Conservation (phyloP, 1,140 invertebrate genomes). For the Pseudoatta argentina region DNA sequence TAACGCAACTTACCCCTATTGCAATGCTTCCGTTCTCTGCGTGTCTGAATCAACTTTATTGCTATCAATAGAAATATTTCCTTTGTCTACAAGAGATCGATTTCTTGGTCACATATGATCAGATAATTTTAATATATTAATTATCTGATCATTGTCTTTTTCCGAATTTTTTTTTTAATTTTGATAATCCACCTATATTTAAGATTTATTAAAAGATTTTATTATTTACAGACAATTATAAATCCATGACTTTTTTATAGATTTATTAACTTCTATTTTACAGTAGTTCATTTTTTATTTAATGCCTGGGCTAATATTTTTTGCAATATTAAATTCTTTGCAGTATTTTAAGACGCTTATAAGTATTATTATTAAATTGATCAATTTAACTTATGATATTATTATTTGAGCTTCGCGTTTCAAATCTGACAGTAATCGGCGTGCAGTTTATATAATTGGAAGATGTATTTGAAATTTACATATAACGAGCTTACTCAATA, state of each 20-base stretch:
- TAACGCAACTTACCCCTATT: constrained; percentile 14
- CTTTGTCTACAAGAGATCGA: background rate
- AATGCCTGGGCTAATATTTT: too few species aligned
- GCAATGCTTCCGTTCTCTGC: background rate
- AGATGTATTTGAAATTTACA: too few species aligned
- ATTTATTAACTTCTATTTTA: background rate
- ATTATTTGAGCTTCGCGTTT: too few species aligned
- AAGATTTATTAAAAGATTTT: constrained; percentile 6
- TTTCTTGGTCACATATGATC: background rate
- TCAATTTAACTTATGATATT: too few species aligned
- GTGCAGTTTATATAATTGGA: too few species aligned
- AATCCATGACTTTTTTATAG: background rate
- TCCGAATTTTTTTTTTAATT: background rate
- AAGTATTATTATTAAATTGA: too few species aligned
- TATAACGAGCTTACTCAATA: too few species aligned
- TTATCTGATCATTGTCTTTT: too few species aligned
- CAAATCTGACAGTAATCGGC: too few species aligned
- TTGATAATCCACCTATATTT: background rate
- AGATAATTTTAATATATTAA: background rate
- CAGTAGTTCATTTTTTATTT: background rate
- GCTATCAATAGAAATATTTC: background rate
- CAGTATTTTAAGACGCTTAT: too few species aligned
- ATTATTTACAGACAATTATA: constrained; percentile 34
- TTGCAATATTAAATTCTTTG: too few species aligned
- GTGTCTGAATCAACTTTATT: background rate